Evolutionary conservation across 2,113 vertebrate species (phyloP), one percentile per base, ranked within the genome.

Genomic region (Bucco capensis): DNA sequence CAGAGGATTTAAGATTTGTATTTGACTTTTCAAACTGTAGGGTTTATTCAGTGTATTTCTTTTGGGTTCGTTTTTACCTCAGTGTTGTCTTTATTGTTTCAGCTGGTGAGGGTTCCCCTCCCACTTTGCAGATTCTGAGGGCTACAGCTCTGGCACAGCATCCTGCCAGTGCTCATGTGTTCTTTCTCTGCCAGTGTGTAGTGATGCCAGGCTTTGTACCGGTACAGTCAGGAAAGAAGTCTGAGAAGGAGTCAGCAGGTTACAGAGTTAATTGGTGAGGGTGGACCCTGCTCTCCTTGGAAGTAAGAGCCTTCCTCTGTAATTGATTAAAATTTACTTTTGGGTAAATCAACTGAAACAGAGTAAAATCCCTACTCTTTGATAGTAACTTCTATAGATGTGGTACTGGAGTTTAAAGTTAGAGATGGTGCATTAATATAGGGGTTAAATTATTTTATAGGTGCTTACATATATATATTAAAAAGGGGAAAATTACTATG

Each of bases 91-190:
- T 25, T 62, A n/a, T 33, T 13, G 4, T 47, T 85, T 58, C 27
- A 67, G 5, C 8, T 42, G 12, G 4, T 71, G n/a, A 51, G 11
- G 5, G 19, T 57, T 30, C 14, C 13, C 19, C 15, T 61, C 15
- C 13, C 8, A 28, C 8, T 28, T 62, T 38, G 28, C 27, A 31
- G 6, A 3, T 9, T 23, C 15, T 4, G 6, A n/a, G 35, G 14
- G 13, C 17, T 66, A 37, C 40, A 75, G 12, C n/a, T 70, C 40
- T 56, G 46, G 18, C 62, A 31, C 19, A 35, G 42, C 14, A 27
- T 56, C 22, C n/a, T 46, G 33, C 8, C 12, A 19, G 9, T 50
- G 47, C 5, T 35, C 17, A 13, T 3, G 0, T 7, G 9, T 22
- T 5, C 12, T 57, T 24, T 22, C 21, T 44, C 27, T 53, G 24